Base-by-base conservation (phyloP, 2,888 invertebrate genomes). In the Pimpla rufipes region DNA sequence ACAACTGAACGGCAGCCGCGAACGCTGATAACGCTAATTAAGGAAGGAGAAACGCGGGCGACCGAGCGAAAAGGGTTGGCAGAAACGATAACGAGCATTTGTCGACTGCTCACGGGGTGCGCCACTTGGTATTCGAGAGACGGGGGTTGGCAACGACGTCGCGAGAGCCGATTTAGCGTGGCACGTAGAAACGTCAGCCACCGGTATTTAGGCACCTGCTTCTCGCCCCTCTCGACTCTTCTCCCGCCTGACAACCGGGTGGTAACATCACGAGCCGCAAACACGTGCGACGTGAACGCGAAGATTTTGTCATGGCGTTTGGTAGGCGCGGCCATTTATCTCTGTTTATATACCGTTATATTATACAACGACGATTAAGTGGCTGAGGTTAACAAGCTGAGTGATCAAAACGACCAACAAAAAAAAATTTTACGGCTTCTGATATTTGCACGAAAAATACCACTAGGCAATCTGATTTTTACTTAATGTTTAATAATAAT, bases 21-120 rank as follows among this genome's bases (percentile, higher is more conserved):
- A 47, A 66, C 13, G 29, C n/a, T 62, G 62, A 59, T 73, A 73
- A 55, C 37, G 57, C 42, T 71, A 71, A 73, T 73, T 45, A 47
- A 73, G 59, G 47, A 59, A 16, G 23, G 35, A 73, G 18, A 73
- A 50, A 64, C 13, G 13, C 50, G 35, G 29, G n/a, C n/a, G n/a
- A n/a, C 29, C 50, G 47, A 13, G 47, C 11, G 47, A 23, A 68
- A 29, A 29, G 29, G 16, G 50, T 66, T n/a, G 37, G 37, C 5
- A 8, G 42, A 1, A 67, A 67, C 67, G 13, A 45, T 74, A 74
- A 64, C 74, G 62, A 74, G 62, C 62, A 47, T 74, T 64, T 62
- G 74, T 74, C 62, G 62, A 47, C 35, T 74, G 37, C 42, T 59
- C 29, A n/a, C n/a, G n/a, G n/a, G n/a, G 57, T 23, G 29, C 40